Evolutionary conservation across 2,797 vertebrate genomes (phyloP), one percentile per base, ranked within the genome.

Genomic region (Natrix natrix): DNA sequence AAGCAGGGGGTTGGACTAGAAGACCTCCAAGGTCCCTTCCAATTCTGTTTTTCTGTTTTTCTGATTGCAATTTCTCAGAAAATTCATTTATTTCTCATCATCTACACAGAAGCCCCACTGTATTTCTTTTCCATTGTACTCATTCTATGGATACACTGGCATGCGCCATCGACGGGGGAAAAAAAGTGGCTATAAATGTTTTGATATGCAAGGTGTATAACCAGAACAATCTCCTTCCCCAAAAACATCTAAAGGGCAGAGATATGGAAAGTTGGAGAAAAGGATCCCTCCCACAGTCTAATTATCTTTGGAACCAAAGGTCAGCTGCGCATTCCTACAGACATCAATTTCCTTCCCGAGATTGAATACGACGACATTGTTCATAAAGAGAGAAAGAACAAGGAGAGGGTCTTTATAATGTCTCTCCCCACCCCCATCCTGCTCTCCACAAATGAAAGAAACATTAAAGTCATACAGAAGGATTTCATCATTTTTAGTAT

Each of bases 221-320:
- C 10, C 43, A 3, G 20, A 48, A 48, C 43, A 24, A 83, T 83
- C 20, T 83, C 43, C 78, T 66, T 24, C 22, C 43, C 43, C 20
- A 83, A 4, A 12, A 83, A 83, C 78, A 24, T 13, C 37, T 83
- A 24, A 83, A 83, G 78, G 78, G 78, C 78, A 83, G 78, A 83
- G 43, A 83, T 83, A 83, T 83, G 43, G 78, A 83, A 48, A 83
- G 78, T 5, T 83, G 78, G 24, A 83, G 78, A 86, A 87, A 55
- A 24, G 28, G 87, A 94, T 55, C 94, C 37, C 66, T 69, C 43
- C 48, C 88, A 92, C 83, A 89, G 69, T 86, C 54, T 94, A 93
- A 96, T 97, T 96, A 93, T 94, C 93, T 95, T 87, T 91, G 83
- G 69, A 94, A 83, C 20, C 37, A 83, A 83, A 83, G 78, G 78